Conservation (phyloP, 1,140 invertebrate genomes). For the Doryteuthis pealeii region DNA sequence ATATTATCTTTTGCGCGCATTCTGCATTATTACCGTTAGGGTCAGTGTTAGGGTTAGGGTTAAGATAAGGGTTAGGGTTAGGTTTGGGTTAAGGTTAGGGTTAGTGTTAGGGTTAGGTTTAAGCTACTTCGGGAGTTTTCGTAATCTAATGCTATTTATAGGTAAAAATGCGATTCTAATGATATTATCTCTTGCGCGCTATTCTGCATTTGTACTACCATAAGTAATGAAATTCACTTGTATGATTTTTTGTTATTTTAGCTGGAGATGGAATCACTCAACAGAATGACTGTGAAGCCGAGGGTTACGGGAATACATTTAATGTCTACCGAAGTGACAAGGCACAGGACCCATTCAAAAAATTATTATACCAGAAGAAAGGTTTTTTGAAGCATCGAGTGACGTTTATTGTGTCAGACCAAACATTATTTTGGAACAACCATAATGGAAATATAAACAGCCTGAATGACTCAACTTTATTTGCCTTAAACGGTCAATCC, state of each 20-base stretch:
- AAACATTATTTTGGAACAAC: slow-evolving; percentile 14
- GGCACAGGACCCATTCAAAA: slow-evolving; percentile 10
- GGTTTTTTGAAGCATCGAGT: slow-evolving; percentile 17
- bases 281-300: slow-evolving; percentile 27
- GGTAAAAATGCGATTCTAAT: too few species aligned
- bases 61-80: too few species aligned
- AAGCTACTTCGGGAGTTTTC: too few species aligned
- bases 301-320: slow-evolving; percentile 20
- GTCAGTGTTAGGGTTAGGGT: too few species aligned
- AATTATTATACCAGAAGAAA: slow-evolving; percentile 8
- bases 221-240: too few species aligned
- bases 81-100: too few species aligned
- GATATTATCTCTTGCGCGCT: too few species aligned
- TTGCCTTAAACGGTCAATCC: slow-evolving; percentile 23
- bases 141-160: too few species aligned
- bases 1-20: too few species aligned
- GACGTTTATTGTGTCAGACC: slow-evolving; percentile 21
- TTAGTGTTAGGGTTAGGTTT: too few species aligned
- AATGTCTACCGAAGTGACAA: slow-evolving; percentile 26
- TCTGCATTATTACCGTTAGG: too few species aligned
- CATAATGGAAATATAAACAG: slow-evolving; percentile 13
- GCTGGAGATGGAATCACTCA: slow-evolving; percentile 24
- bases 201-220: too few species aligned
- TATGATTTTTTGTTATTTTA: slow-evolving; percentile 16
- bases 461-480: slow-evolving; percentile 19